Percentiles rank a stretch among this genome's conserved stretches.
Conservation (phyloP, 2,888 invertebrate species). For the Hyposoter dolosus region DNA sequence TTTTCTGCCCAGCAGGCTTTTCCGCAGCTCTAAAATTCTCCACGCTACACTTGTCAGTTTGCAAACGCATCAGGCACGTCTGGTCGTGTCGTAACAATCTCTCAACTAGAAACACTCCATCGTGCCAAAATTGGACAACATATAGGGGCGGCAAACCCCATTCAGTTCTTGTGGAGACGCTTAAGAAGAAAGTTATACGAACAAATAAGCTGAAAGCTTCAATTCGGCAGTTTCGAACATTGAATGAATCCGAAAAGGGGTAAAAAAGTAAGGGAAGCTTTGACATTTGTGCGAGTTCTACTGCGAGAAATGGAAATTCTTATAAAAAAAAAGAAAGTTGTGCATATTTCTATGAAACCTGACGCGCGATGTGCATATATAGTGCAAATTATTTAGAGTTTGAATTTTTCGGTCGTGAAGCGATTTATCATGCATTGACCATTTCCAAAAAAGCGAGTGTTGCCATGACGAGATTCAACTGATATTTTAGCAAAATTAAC, state of each 20-base stretch:
- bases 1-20: not conserved
- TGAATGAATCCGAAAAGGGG: too few relatives aligned
- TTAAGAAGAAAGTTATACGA: not conserved
- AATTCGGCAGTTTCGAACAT: too few relatives aligned
- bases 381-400: too few relatives aligned
- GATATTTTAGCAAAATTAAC: not conserved
- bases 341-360: too few relatives aligned
- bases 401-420: too few relatives aligned
- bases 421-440: not conserved
- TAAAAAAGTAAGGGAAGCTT: too few relatives aligned
- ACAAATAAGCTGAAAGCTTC: not conserved
- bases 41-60: not conserved
- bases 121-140: not conserved
- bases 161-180: not conserved
- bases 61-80: not conserved
- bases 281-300: too few relatives aligned
- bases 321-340: too few relatives aligned
- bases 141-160: not conserved
- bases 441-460: not conserved
- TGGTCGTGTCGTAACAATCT: not conserved
- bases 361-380: too few relatives aligned
- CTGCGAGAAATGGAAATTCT: too few relatives aligned
- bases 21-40: not conserved
- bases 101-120: not conserved
- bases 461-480: slow-evolving; percentile 33